Base-by-base conservation (phyloP, 2,797 vertebrate genomes). In the Allobates femoralis region DNA sequence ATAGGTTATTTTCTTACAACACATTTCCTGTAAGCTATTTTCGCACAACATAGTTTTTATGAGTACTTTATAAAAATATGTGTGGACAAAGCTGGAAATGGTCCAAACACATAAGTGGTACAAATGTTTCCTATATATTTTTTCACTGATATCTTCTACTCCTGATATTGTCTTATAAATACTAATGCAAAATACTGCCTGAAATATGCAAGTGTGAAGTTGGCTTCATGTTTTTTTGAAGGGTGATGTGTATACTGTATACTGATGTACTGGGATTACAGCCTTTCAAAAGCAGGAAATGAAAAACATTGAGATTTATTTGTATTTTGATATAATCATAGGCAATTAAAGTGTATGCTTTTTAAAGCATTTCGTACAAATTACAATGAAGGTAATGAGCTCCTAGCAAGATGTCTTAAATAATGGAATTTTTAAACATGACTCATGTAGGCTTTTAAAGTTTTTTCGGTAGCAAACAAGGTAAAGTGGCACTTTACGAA, bases 311-410 rank as follows among this genome's bases (percentile, higher is more conserved):
- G 14, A n/a, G 19, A 41, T 85, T 60, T 67, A 56, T 69, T 60
- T 46, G 30, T 80, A 10, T 73, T 79, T 85, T 73, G 21, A 15
- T 74, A 79, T 80, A 85, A 85, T 85, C 80, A 80, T 5, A 69
- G 53, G 84, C 53, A 85, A 85, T 79, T 71, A 79, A 74, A n/a
- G 34, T 79, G 53, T 74, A 51, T 74, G 66, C 19, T 56, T 85
- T 80, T 69, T 28, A 67, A 80, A 62, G 26, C 37, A 28, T n/a
- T 19, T 16, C 15, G 64, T 28, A 37, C 62, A 79, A 58, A 37
- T 30, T 26, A 80, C 77, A 85, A 85, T 73, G 28, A 74, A 80
- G 28, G n/a, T 80, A 80, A 85, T 79, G 53, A 85, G 77, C 78
- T 80, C 77, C 60, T 80, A 85, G 60, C 77, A 80, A 85, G 76